A percentile compares a stretch with the other conserved stretches of the same genome.
These are phyloP conservation scores for Diploptera punctata DNA, from an alignment of 2,888 invertebrate genomes.

Conservation along the genomic window DNA sequence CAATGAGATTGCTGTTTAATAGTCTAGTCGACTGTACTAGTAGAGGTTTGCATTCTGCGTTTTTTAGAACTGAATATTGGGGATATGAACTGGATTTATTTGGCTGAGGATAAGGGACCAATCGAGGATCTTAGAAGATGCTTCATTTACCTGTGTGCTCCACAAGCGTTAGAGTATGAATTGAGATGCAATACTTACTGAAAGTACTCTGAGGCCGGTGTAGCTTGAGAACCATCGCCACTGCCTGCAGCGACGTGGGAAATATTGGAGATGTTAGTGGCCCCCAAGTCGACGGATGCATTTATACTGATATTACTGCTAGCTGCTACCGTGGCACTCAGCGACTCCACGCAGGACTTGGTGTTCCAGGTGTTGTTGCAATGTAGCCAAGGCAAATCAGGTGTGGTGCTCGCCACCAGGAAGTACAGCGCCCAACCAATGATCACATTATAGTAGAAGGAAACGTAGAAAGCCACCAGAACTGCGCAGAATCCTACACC, in stretches of 20 bases:
- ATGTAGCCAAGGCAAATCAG: constrained; percentile 79
- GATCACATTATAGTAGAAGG: constrained; percentile 85
- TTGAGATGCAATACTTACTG: constrained; percentile 62
- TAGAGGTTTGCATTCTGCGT: too few relatives aligned
- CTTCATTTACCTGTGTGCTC: too few relatives aligned
- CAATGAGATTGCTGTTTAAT: too few relatives aligned
- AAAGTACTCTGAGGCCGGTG: constrained; percentile 80
- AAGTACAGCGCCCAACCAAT: constrained; percentile 87
- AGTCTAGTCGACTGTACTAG: too few relatives aligned
- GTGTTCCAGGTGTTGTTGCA: constrained; percentile 87
- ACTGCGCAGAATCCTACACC: constrained; percentile 83
- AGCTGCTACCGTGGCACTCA: constrained; percentile 46
- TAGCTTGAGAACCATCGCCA: constrained; percentile 51
- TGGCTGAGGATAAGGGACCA: too few relatives aligned
- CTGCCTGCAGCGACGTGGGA: constrained; percentile 39
- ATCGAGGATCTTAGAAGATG: too few relatives aligned
- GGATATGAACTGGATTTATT: too few relatives aligned
- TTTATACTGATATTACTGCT: constrained; percentile 49
- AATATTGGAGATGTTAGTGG: constrained; percentile 37
- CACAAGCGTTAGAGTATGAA: not conserved
- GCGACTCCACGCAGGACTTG: constrained; percentile 68
- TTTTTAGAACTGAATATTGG: too few relatives aligned
- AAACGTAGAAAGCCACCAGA: constrained; percentile 79
- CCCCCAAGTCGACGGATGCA: constrained; percentile 48
- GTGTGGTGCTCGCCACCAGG: constrained; percentile 71